These are phyloP conservation scores for Eupithecia insigniata DNA, from an alignment of 2,888 invertebrate genomes.

Conservation along the genomic window DNA sequence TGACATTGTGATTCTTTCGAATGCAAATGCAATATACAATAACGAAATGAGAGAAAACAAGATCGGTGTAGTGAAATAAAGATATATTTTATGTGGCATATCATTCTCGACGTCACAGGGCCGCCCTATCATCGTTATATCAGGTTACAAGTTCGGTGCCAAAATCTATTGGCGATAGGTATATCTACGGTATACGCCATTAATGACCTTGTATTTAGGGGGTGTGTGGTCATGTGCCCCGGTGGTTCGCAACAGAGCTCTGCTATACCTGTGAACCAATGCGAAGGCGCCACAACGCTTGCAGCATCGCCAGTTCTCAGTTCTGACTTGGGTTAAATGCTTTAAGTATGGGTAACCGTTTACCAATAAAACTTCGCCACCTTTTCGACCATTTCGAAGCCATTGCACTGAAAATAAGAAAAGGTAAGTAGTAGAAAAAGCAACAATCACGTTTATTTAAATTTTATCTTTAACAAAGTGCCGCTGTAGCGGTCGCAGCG, in stretches of 20 bases:
- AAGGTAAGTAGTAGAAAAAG: neutral
- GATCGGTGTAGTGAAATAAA: too few relatives aligned
- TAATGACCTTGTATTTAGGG: neutral
- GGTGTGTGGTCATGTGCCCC: neutral
- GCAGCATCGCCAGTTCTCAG: conserved; percentile 17
- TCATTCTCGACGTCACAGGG: too few relatives aligned
- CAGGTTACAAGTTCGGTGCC: too few relatives aligned
- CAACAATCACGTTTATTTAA: neutral
- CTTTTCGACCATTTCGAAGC: neutral
- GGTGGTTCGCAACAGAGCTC: neutral
- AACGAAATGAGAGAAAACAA: too few relatives aligned
- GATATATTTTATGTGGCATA: too few relatives aligned
- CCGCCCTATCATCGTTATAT: too few relatives aligned
- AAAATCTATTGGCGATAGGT: too few relatives aligned
- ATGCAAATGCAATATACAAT: too few relatives aligned
- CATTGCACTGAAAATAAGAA: neutral
- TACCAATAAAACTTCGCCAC: neutral
- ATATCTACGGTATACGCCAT: neutral
- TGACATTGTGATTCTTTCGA: too few relatives aligned
- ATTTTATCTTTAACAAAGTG: too few relatives aligned
- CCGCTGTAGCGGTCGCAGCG: too few relatives aligned
- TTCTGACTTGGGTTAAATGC: neutral
- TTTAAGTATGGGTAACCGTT: conserved; percentile 6
- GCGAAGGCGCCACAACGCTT: conserved; percentile 4
- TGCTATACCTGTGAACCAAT: neutral